A percentile compares a stretch with the other conserved stretches of the same genome.
These are phyloP conservation scores for Neocrepidodera transversa DNA, from an alignment of 2,888 invertebrate genomes.

Conservation along the genomic window DNA sequence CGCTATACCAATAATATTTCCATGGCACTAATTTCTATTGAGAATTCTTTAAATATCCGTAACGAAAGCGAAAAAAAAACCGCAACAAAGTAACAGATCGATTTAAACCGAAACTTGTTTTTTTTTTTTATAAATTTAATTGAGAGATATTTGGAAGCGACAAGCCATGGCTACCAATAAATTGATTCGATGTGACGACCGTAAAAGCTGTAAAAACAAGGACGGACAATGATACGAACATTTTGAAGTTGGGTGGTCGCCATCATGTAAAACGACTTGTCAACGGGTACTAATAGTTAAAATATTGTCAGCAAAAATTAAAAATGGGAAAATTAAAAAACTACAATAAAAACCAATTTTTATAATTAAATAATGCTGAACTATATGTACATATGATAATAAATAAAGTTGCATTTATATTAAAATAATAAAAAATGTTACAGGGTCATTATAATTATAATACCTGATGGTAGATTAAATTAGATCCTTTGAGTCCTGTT, in stretches of 20 bases:
- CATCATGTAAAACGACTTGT: conserved; percentile 28
- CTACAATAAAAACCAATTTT: no score
- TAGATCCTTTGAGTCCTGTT: no score
- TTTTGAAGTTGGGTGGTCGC: conserved; percentile 43
- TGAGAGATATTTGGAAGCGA: conserved; percentile 27
- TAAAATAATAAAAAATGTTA: no score
- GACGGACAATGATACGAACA: conserved; percentile 42
- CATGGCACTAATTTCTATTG: background rate
- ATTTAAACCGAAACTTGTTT: conserved; percentile 13
- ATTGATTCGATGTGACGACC: conserved; percentile 43
- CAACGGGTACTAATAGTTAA: no score
- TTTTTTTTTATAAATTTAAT: conserved; percentile 30
- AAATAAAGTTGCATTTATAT: no score
- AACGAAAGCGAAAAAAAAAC: conserved; percentile 9
- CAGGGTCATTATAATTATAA: no score
- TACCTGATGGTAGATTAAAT: no score
- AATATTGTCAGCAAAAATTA: no score
- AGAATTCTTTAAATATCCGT: conserved; percentile 9
- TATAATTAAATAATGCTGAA: no score
- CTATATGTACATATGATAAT: no score
- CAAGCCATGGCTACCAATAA: conserved; percentile 36
- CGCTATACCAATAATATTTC: background rate
- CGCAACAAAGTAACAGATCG: conserved; percentile 16
- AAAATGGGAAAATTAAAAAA: no score
- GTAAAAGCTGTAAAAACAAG: conserved; percentile 41